phyloP scores from a whole-genome alignment of 1,140 invertebrate genomes.

The Drosophila ironensis region DNA sequence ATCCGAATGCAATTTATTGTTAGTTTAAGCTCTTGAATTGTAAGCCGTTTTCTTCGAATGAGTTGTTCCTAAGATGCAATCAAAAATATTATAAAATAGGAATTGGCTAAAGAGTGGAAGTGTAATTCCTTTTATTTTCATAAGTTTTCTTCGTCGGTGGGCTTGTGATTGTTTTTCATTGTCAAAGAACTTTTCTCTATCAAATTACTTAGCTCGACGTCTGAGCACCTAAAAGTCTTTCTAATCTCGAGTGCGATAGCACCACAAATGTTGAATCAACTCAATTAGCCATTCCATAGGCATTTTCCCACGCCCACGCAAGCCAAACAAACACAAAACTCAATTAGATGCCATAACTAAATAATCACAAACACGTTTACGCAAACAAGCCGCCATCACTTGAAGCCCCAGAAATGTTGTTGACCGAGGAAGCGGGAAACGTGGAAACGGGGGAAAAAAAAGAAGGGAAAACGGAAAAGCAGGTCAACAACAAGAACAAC shows the following conservation, averaged over 20 bases:
- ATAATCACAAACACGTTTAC: constrained; percentile 79
- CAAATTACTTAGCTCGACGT: not conserved
- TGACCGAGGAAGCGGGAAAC: constrained; percentile 11
- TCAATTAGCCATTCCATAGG: constrained; percentile 58
- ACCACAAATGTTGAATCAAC: constrained; percentile 44
- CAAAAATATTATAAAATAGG: too few relatives aligned
- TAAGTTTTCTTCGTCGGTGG: too few relatives aligned
- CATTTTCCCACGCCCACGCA: constrained; percentile 3
- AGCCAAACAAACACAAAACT: constrained; percentile 60
- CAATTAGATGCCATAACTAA: constrained; percentile 80
- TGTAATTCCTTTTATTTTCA: not conserved
- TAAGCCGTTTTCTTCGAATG: too few relatives aligned
- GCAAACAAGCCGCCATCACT: constrained; percentile 50
- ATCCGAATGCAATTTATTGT: too few relatives aligned
- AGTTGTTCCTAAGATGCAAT: too few relatives aligned
- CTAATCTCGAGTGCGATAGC: not conserved
- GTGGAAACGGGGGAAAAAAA: constrained; percentile 55
- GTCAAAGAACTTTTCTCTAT: not conserved
- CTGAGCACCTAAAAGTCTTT: not conserved
- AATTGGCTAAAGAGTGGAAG: too few relatives aligned
- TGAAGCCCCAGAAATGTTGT: constrained; percentile 14
- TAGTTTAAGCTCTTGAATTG: too few relatives aligned
- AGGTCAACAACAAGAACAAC: constrained; percentile 58
- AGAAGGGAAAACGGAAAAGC: constrained; percentile 34
- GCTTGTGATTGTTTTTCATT: not conserved